These are phyloP conservation scores for Gambusia affinis DNA, from an alignment of 2,113 vertebrate genomes.

Conservation along the genomic window DNA sequence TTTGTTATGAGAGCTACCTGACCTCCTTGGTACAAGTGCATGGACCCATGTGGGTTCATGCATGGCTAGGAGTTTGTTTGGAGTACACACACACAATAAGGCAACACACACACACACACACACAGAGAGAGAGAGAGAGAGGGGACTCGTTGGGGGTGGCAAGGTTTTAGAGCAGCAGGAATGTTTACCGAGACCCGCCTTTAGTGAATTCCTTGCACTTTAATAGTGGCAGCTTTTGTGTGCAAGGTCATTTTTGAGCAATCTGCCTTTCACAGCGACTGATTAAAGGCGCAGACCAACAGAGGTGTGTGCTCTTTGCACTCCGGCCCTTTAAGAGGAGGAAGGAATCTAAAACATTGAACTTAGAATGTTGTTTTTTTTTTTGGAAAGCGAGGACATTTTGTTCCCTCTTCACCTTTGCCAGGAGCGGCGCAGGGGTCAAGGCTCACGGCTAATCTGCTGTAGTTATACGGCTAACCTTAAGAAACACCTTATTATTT, in stretches of 20 bases:
- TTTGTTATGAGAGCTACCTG: conserved; percentile 53
- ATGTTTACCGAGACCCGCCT: conserved; percentile 63
- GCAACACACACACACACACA: conserved; percentile 26
- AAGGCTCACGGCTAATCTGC: neutral
- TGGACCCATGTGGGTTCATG: conserved; percentile 46
- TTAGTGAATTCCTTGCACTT: conserved; percentile 56
- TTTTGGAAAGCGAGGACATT: conserved; percentile 25
- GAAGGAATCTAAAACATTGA: neutral
- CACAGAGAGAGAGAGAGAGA: conserved; percentile 6
- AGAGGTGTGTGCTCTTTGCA: neutral
- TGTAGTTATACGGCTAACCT: neutral
- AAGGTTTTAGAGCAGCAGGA: conserved; percentile 54
- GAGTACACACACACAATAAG: conserved; percentile 7
- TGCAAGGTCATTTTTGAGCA: conserved; percentile 60
- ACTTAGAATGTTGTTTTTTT: neutral
- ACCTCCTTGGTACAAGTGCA: conserved; percentile 45
- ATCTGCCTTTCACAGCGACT: conserved; percentile 48
- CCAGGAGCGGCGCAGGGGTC: neutral
- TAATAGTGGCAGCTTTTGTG: conserved; percentile 60
- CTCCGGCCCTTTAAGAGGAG: neutral
- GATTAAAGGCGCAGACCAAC: conserved; percentile 28
- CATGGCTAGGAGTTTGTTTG: conserved; percentile 46
- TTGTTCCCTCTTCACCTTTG: neutral
- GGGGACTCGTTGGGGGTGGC: conserved; percentile 21
- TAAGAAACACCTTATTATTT: conserved; percentile 21